Evolutionary conservation across 2,888 invertebrate genomes (phyloP), one percentile per base, ranked within the genome.

Genomic region (Erynnis tages): DNA sequence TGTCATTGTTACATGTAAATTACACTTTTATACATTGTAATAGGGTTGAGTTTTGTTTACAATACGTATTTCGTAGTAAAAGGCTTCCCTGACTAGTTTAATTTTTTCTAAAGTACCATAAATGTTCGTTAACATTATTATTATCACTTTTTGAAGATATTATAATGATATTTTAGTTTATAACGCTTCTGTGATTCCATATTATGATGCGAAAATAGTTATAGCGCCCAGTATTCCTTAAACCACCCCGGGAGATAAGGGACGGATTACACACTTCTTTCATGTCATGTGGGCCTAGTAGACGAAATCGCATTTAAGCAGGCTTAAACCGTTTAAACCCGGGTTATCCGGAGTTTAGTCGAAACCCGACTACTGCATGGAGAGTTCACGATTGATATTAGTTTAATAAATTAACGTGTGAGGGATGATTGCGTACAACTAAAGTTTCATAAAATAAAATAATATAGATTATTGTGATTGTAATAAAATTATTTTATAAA

Each of bases 271-370:
- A 60, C 53, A 61, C 58, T 67, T 61, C 66, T 63, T 57, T 1
- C 2, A 13, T 1, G 47, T 58, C 73, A 80, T 90, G 82, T 6
- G 55, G n/a, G 57, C 87, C 82, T 87, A 64, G 84, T 89, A 76
- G 52, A 63, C 65, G 70, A 69, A 75, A 77, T 73, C 79, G 77
- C 81, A 78, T 79, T 82, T 79, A 86, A 83, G 81, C 89, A 73
- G 79, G 79, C 78, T 82, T 82, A 82, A 71, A 74, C 65, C 69
- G 70, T 71, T n/a, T 77, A 70, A 82, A 70, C 71, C 79, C 73
- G 79, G 77, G 63, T 83, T 77, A 80, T 78, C 80, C 77, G 73
- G 70, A 10, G 19, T 17, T 40, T 25, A 40, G 13, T 37, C 27
- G 46, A n/a, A n/a, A n/a, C n/a, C n/a, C n/a, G 55, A 54, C 29